Conservation (phyloP, 2,113 vertebrate genomes). For the Catagonus wagneri region DNA sequence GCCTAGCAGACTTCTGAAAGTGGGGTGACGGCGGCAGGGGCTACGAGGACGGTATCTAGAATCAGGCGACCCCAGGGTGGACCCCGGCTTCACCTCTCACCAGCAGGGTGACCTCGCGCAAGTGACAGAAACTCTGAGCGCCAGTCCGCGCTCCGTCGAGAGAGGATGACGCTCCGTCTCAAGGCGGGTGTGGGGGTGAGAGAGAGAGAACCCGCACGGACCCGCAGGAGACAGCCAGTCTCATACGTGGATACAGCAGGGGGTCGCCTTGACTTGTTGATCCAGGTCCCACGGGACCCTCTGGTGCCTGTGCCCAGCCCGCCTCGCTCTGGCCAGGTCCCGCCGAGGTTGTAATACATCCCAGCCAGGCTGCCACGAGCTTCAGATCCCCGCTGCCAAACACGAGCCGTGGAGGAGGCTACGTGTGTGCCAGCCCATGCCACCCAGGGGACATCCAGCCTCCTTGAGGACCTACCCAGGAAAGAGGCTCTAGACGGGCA, state of each 20-base stretch:
- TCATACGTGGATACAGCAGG: rapidly evolving
- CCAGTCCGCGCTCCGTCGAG: not conserved
- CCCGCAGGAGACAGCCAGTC: not conserved
- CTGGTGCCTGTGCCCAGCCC: not conserved
- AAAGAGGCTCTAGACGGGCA: not conserved
- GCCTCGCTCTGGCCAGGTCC: not conserved
- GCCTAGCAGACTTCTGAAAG: not conserved
- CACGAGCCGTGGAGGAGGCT: not conserved
- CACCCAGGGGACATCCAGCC: not conserved
- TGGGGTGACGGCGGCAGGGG: rapidly evolving
- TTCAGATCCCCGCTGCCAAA: not conserved
- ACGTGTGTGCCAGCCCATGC: not conserved
- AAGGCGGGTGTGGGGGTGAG: not conserved
- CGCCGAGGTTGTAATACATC: too few species aligned
- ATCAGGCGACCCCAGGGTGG: not conserved
- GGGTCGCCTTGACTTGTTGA: rapidly evolving
- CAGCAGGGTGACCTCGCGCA: not conserved
- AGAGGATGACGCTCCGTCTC: rapidly evolving
- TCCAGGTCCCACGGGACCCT: rapidly evolving
- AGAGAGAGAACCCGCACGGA: rapidly evolving
- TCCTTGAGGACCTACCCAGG: not conserved
- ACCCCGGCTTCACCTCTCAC: not conserved
- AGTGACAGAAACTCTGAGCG: not conserved
- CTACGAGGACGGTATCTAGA: rapidly evolving
- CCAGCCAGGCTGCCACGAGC: not conserved